phyloP scores from a whole-genome alignment of 2,113 vertebrate genomes.

The Campylomormyrus tamandua region DNA sequence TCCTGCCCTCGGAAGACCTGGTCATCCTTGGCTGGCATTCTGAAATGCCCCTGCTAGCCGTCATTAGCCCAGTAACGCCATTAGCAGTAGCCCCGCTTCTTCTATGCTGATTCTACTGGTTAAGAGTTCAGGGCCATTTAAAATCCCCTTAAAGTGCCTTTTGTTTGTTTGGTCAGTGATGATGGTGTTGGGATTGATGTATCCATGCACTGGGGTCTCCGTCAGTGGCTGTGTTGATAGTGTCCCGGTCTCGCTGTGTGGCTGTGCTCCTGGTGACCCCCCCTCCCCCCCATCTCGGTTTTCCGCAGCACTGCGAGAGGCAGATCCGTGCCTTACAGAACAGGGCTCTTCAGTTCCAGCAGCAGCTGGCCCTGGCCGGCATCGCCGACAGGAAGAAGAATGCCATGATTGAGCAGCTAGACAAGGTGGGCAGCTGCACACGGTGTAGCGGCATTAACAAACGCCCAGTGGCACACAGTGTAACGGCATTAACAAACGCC shows the following conservation, averaged over 20 bases:
- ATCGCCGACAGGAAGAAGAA: conserved; percentile 66
- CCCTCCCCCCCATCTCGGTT: neutral
- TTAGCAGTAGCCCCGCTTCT: too few species aligned
- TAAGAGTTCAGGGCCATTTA: neutral
- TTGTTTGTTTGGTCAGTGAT: neutral
- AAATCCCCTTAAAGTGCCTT: neutral
- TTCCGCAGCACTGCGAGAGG: conserved; percentile 56
- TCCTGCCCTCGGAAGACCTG: neutral
- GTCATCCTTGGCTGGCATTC: neutral
- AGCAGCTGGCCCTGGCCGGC: conserved; percentile 58
- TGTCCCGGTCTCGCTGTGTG: neutral
- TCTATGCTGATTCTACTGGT: neutral
- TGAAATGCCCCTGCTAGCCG: neutral
- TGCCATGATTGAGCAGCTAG: conserved; percentile 69
- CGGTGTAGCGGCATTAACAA: too few species aligned
- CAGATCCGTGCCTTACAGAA: conserved; percentile 59
- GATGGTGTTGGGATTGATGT: neutral
- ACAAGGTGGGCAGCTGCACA: conserved; percentile 51
- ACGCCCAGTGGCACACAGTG: neutral
- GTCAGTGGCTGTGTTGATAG: neutral
- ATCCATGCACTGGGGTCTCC: neutral
- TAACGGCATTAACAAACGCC: neutral
- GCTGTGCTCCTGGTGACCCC: neutral
- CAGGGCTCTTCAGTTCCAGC: conserved; percentile 60
- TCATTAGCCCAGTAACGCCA: neutral